phyloP scores from a whole-genome alignment of 2,113 vertebrate genomes.

The Misgurnus anguillicaudatus region DNA sequence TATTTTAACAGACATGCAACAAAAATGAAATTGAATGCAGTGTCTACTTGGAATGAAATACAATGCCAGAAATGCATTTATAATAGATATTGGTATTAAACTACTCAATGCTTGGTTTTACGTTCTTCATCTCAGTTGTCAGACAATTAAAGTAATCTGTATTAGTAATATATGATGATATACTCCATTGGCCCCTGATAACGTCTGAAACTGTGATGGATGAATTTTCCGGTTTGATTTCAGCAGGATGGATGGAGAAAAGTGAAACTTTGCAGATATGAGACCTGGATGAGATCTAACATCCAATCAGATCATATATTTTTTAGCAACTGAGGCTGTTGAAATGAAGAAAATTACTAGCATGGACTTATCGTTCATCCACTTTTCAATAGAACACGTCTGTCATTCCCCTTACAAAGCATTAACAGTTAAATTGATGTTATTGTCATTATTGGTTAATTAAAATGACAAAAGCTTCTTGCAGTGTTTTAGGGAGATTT shows the following conservation, averaged over 20 bases:
- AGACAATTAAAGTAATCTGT: no score
- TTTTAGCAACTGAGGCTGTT: conserved; percentile 27
- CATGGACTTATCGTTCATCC: neutral
- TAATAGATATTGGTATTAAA: no score
- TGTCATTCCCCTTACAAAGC: neutral
- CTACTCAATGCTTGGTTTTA: no score
- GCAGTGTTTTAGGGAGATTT: neutral
- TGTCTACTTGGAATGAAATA: no score
- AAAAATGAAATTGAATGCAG: no score
- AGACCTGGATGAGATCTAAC: neutral
- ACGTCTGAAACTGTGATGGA: no score
- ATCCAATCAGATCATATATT: neutral
- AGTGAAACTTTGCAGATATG: conserved; percentile 5
- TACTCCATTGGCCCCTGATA: no score
- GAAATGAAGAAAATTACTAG: neutral
- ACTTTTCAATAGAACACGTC: neutral
- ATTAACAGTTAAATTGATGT: no score
- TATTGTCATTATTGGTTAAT: neutral
- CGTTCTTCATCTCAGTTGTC: no score
- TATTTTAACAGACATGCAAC: no score
- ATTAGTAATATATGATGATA: no score
- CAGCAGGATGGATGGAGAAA: neutral
- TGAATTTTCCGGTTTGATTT: neutral
- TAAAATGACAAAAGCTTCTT: neutral
- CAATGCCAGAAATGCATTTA: no score